A percentile compares a stretch with the other conserved stretches of the same genome.
Evolutionary conservation across 2,888 invertebrate genomes (phyloP).

Genomic region (Sinelater perroti): DNA sequence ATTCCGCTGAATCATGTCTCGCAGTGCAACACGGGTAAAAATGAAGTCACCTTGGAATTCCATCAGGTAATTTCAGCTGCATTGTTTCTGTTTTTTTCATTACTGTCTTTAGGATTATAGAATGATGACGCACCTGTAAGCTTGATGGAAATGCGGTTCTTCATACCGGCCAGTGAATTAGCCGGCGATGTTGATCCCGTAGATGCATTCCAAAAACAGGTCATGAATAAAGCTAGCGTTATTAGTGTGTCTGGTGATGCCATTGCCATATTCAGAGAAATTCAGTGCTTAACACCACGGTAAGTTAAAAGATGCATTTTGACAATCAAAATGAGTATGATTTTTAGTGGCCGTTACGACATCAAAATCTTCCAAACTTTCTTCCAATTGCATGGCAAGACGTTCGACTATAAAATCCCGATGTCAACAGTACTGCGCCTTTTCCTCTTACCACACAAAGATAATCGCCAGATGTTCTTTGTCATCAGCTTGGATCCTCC

Average conservation of each 20-base stretch:
- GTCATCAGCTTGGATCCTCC: conserved; percentile 98
- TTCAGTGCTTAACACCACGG: conserved; percentile 98
- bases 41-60: conserved; percentile 97
- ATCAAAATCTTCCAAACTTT: conserved; percentile 93
- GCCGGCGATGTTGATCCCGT: conserved; percentile 91
- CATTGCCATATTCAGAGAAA: conserved; percentile 94
- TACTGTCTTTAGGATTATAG: conserved; percentile 62
- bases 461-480: conserved; percentile 97
- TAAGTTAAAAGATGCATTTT: conserved; percentile 53
- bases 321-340: conserved; percentile 54
- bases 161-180: conserved; percentile 91
- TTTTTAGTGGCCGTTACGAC: conserved; percentile 92
- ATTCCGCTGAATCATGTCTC: conserved; percentile 96
- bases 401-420: conserved; percentile 99
- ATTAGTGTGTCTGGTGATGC: conserved; percentile 98
- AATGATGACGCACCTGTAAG: conserved; percentile 98
- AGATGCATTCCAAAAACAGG: conserved; percentile 96
- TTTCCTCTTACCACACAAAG: conserved; percentile 95
- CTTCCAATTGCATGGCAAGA: conserved; percentile 95
- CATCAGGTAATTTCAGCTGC: conserved; percentile 89
- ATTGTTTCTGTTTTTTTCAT: no score
- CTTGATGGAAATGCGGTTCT: conserved; percentile 97
- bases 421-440: conserved; percentile 94
- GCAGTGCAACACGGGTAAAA: conserved; percentile 94
- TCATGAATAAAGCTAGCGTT: conserved; percentile 97